These are phyloP conservation scores for Coendou prehensilis DNA, from an alignment of 2,797 vertebrate species.

Conservation along the genomic window DNA sequence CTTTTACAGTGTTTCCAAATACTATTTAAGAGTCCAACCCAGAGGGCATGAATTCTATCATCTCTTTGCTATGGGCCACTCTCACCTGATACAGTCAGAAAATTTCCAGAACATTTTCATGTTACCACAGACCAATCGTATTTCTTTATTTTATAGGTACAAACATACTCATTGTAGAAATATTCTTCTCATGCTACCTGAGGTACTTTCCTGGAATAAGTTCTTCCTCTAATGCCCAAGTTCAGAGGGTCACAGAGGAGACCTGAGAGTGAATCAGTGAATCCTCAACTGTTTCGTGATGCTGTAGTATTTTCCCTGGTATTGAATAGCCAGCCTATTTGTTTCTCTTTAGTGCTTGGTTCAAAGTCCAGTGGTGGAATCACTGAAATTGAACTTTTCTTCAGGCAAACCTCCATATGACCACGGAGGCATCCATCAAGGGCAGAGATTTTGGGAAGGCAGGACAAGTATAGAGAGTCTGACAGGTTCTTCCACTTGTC, in stretches of 20 bases:
- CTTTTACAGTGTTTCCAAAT: not conserved
- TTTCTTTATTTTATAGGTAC: slow-evolving; percentile 18
- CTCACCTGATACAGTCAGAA: not conserved
- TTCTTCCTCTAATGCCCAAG: not conserved
- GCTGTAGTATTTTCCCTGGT: not conserved
- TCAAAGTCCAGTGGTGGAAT: not conserved
- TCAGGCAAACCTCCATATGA: not conserved
- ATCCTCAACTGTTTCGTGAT: not conserved
- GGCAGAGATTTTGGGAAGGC: not conserved
- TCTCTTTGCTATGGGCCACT: not conserved
- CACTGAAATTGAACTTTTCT: not conserved
- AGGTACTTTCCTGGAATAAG: not conserved
- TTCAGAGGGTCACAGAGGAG: not conserved
- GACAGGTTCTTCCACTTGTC: not conserved
- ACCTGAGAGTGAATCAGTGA: not conserved
- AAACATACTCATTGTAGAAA: not conserved
- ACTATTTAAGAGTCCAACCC: not conserved
- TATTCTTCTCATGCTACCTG: not conserved
- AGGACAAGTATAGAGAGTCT: not conserved
- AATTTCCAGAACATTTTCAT: not conserved
- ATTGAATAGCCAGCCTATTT: not conserved
- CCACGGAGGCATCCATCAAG: not conserved
- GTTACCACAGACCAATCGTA: not conserved
- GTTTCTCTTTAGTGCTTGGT: not conserved
- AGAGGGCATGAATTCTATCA: not conserved